Evolutionary conservation across 2,888 invertebrate genomes (phyloP), one percentile per base, ranked within the genome.

Genomic region (Globia sparganii): DNA sequence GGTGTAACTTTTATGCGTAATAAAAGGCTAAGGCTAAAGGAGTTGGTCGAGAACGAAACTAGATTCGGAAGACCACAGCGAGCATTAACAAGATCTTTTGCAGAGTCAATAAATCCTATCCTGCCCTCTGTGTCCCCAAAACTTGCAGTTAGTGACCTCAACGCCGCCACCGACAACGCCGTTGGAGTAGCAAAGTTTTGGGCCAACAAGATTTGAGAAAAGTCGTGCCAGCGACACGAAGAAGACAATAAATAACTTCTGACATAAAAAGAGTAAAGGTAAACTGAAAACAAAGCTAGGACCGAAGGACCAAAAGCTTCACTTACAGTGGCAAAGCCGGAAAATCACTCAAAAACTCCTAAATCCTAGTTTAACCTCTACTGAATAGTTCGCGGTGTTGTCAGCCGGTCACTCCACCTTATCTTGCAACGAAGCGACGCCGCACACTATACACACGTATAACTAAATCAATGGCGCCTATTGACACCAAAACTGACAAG

Each of bases 381-480:
- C 13, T 34, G 11, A 58, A 66, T 25, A 49, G 2, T 0, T 28
- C n/a, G 0, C n/a, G 66, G 81, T 84, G 78, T 40, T 6, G n/a
- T 25, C 81, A 62, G 81, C 62, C 74, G 72, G 73, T 85, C 83
- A 72, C 77, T 86, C 67, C 83, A 83, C 75, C 80, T 83, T 83
- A 83, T 86, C 86, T 85, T 80, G 77, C 75, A 68, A 73, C 79
- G 85, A 77, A 68, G 75, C 83, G 73, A 79, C 81, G 81, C 75
- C 31, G 77, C 77, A 13, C 58, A n/a, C 62, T 49, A 69, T 21
- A 77, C 72, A 80, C 40, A 81, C 61, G 64, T 84, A 84, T 84
- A 84, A 66, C 66, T 85, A 76, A 81, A 84, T 85, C 84, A 81
- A 85, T 85, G 81, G 59, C 78, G 71, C 65, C 75, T 81, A 81